A percentile compares a stretch with the other conserved stretches of the same genome.
Evolutionary conservation across 1,140 invertebrate genomes (phyloP).

Genomic region (Melanaphis sacchari): DNA sequence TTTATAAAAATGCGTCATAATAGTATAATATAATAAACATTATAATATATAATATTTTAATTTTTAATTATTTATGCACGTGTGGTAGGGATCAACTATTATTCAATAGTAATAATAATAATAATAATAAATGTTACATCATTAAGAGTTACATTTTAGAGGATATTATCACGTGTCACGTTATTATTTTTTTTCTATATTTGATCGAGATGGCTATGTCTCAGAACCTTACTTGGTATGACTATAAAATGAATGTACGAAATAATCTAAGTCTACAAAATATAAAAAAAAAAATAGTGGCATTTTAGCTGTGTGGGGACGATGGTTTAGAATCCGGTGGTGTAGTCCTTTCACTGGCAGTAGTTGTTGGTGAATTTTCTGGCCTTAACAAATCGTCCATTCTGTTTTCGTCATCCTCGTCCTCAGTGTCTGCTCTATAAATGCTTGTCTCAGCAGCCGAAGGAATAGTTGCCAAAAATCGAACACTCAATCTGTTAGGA

Average conservation of each 20-base stretch:
- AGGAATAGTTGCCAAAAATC: constrained; percentile 79
- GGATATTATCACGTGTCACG: constrained; percentile 12
- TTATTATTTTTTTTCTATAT: not conserved
- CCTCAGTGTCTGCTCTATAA: constrained; percentile 72
- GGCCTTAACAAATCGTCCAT: not conserved
- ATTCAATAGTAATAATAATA: not conserved
- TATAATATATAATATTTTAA: not conserved
- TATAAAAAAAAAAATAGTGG: not conserved
- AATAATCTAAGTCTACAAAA: not conserved
- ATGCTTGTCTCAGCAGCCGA: constrained; percentile 82
- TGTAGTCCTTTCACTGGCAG: not conserved
- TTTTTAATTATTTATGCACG: not conserved
- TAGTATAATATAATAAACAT: not conserved
- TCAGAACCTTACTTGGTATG: constrained; percentile 8
- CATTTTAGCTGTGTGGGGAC: not conserved
- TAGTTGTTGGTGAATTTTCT: not conserved
- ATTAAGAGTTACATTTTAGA: not conserved
- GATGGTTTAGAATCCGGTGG: not conserved
- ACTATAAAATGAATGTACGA: not conserved
- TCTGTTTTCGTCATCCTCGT: constrained; percentile 45
- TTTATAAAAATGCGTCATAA: not conserved
- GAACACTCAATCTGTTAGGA: constrained; percentile 68
- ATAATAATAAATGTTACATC: not conserved
- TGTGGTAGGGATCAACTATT: not conserved
- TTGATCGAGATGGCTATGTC: not conserved